phyloP scores from a whole-genome alignment of 2,888 invertebrate species.

The Apamea crenata region DNA sequence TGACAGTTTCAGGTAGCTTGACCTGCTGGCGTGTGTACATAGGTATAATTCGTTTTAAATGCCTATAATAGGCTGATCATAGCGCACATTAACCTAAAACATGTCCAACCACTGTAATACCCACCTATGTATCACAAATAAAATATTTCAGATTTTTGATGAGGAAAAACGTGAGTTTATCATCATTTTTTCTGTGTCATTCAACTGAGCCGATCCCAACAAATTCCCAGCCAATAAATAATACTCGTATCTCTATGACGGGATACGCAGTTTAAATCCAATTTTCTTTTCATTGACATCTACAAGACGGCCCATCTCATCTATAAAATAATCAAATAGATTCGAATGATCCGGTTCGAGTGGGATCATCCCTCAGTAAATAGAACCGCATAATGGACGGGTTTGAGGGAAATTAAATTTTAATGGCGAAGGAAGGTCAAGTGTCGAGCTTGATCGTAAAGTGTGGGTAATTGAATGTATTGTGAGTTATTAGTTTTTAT shows the following conservation, averaged over 20 bases:
- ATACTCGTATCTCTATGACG: not conserved
- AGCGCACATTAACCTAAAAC: too few species aligned
- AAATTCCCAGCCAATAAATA: not conserved
- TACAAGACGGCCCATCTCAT: conserved; percentile 40
- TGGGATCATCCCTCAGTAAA: conserved; percentile 72
- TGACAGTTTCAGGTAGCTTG: too few species aligned
- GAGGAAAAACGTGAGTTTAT: not conserved
- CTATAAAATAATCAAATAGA: conserved; percentile 71
- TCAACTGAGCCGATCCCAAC: not conserved
- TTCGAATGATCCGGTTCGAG: conserved; percentile 58
- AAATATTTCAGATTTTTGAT: too few species aligned
- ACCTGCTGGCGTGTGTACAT: too few species aligned
- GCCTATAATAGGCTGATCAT: too few species aligned
- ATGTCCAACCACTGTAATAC: too few species aligned
- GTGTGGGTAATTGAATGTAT: conserved; percentile 45
- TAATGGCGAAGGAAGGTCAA: conserved; percentile 65
- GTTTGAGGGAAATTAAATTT: conserved; percentile 73
- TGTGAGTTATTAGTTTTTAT: conserved; percentile 40
- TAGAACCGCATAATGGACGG: conserved; percentile 74
- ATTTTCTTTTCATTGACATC: conserved; percentile 8
- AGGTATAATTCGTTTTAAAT: too few species aligned
- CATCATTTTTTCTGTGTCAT: not conserved
- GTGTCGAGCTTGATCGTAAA: conserved; percentile 35
- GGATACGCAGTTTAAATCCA: conserved; percentile 22
- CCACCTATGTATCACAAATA: too few species aligned